Conservation (phyloP, 2,888 invertebrate species). For the Hypercompe scribonia region DNA sequence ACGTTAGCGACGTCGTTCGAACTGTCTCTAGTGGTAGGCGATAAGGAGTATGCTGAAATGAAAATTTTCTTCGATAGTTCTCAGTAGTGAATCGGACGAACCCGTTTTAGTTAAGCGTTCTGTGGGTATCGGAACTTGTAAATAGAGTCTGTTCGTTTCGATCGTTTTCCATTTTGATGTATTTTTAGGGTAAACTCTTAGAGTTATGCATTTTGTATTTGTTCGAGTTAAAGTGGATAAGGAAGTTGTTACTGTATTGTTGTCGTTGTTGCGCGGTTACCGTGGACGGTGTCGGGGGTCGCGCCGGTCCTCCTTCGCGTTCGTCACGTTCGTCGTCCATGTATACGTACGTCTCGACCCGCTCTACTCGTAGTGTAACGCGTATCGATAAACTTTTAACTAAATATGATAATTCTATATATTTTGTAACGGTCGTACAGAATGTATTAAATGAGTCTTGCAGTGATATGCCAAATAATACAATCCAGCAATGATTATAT, state of each 20-base stretch:
- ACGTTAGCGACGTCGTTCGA: slow-evolving; percentile 63
- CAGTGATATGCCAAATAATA: slow-evolving; percentile 85
- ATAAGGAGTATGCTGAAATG: slow-evolving; percentile 69
- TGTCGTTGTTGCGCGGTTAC: slow-evolving; percentile 70
- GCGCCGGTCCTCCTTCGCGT: slow-evolving; percentile 17
- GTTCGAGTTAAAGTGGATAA: slow-evolving; percentile 73
- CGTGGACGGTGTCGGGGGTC: slow-evolving; percentile 56
- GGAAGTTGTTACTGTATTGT: slow-evolving; percentile 76
- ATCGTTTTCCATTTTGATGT: slow-evolving; percentile 83
- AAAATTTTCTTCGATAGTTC: slow-evolving; percentile 58
- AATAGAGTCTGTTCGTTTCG: slow-evolving; percentile 77
- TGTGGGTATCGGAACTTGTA: slow-evolving; percentile 78
- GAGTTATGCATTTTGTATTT: slow-evolving; percentile 82
- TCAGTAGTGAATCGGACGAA: slow-evolving; percentile 66
- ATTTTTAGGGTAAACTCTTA: slow-evolving; percentile 80
- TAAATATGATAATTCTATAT: slow-evolving; percentile 62
- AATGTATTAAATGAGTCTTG: slow-evolving; percentile 72
- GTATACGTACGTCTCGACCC: slow-evolving; percentile 35
- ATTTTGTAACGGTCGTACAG: slow-evolving; percentile 73
- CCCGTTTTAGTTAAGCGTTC: slow-evolving; percentile 71
- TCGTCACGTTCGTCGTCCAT: slow-evolving; percentile 17
- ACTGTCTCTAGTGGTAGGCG: slow-evolving; percentile 75
- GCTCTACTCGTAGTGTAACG: slow-evolving; percentile 31
- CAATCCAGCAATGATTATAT: slow-evolving; percentile 83
- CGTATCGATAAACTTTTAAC: slow-evolving; percentile 38